These are phyloP conservation scores for Arctopsyche grandis DNA, from an alignment of 1,140 invertebrate species.

Conservation along the genomic window DNA sequence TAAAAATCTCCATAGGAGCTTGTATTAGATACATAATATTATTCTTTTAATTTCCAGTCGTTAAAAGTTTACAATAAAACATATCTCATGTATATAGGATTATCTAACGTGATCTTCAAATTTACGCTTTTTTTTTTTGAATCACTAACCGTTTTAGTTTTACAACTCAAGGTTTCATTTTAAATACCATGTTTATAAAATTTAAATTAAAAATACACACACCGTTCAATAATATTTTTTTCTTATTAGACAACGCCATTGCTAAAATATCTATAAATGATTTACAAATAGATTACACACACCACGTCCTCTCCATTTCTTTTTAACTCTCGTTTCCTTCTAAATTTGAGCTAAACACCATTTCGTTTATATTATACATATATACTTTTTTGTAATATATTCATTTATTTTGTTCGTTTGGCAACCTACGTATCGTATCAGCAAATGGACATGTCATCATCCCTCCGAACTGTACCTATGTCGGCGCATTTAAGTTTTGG, in stretches of 20 bases:
- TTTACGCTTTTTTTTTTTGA: slow-evolving; percentile 49
- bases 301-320: background rate
- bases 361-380: slow-evolving; percentile 4
- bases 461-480: slow-evolving; percentile 20
- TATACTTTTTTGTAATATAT: slow-evolving; percentile 3
- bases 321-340: slow-evolving; percentile 21
- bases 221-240: slow-evolving; percentile 35
- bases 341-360: slow-evolving; percentile 24
- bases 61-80: slow-evolving; percentile 55
- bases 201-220: slow-evolving; percentile 40
- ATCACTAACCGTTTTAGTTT: slow-evolving; percentile 55
- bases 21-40: slow-evolving; percentile 56
- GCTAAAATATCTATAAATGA: slow-evolving; percentile 37
- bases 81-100: slow-evolving; percentile 50
- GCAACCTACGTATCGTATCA: slow-evolving; percentile 7
- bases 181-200: slow-evolving; percentile 50
- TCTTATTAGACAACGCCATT: slow-evolving; percentile 31
- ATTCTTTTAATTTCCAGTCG: slow-evolving; percentile 55
- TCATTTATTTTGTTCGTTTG: background rate
- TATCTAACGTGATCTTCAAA: slow-evolving; percentile 54
- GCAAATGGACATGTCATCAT: slow-evolving; percentile 34
- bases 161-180: slow-evolving; percentile 53
- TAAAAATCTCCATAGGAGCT: slow-evolving; percentile 68
- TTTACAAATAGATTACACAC: slow-evolving; percentile 32
- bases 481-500: slow-evolving; percentile 26